Percentiles rank a stretch among this genome's conserved stretches.
These are phyloP conservation scores for Mormyrops attenuatus DNA, from an alignment of 2,797 vertebrate genomes.

Conservation along the genomic window DNA sequence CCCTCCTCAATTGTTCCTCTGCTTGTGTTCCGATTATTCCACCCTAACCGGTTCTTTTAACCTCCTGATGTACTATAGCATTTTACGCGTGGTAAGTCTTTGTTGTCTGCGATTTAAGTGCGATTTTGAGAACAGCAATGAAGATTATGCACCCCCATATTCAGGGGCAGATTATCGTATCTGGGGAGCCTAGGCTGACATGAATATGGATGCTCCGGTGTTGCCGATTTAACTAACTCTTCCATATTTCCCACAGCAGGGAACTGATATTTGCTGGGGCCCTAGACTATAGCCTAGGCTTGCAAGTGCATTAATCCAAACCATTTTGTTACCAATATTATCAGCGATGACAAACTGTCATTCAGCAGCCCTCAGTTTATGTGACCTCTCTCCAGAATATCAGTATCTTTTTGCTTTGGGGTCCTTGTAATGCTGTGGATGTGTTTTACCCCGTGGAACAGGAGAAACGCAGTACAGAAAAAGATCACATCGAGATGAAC, in stretches of 20 bases:
- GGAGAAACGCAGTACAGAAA: background rate
- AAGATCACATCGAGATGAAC: background rate
- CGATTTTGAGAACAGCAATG: background rate
- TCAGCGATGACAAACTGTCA: too few species aligned
- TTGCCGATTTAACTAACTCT: background rate
- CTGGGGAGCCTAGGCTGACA: background rate
- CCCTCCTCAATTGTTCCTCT: background rate
- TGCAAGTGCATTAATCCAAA: too few species aligned
- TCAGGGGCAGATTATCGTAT: background rate
- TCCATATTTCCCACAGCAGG: background rate
- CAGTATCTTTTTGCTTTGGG: background rate
- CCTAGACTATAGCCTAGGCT: too few species aligned
- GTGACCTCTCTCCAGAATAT: background rate
- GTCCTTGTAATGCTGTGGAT: too few species aligned
- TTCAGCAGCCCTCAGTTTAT: background rate
- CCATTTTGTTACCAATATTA: too few species aligned
- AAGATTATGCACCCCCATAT: background rate
- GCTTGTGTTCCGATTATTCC: background rate
- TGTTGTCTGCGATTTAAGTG: background rate
- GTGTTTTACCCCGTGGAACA: background rate
- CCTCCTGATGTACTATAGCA: background rate
- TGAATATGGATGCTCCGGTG: background rate
- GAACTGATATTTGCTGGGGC: too few species aligned
- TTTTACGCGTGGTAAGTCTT: background rate
- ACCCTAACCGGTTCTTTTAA: background rate